Conservation (phyloP, 2,113 vertebrate genomes). For the Phoxinus phoxinus region DNA sequence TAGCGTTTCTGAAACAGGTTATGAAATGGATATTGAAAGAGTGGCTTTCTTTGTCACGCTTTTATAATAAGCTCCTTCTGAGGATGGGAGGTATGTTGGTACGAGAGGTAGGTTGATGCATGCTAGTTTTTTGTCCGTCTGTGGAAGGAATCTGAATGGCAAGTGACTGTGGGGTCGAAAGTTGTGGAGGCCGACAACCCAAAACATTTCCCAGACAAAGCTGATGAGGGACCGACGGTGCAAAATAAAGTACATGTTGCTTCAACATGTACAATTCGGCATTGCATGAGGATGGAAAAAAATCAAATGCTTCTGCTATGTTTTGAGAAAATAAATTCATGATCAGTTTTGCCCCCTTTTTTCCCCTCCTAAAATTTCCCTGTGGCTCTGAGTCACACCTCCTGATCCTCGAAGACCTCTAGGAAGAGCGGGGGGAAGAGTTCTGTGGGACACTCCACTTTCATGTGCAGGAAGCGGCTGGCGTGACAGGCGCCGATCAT, state of each 20-base stretch:
- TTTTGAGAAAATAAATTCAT: neutral
- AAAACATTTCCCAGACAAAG: slow-evolving; percentile 2
- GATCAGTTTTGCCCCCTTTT: neutral
- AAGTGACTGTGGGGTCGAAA: neutral
- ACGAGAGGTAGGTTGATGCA: slow-evolving; percentile 49
- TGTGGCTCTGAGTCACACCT: slow-evolving; percentile 71
- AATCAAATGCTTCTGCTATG: neutral
- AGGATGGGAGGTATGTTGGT: slow-evolving; percentile 41
- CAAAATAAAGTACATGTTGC: neutral
- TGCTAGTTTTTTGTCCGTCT: slow-evolving; percentile 34
- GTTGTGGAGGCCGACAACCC: neutral
- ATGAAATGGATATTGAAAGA: neutral
- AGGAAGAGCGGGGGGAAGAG: slow-evolving; percentile 81
- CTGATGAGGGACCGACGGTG: neutral
- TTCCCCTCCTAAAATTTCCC: neutral
- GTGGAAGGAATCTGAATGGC: slow-evolving; percentile 17
- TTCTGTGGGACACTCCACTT: slow-evolving; percentile 98
- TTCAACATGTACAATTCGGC: too few species aligned
- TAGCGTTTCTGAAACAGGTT: neutral
- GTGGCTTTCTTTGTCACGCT: neutral
- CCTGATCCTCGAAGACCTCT: slow-evolving; percentile 87
- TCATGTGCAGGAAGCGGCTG: slow-evolving; percentile 99
- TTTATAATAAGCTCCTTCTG: slow-evolving; percentile 40
- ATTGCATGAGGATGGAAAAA: neutral
- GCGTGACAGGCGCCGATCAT: slow-evolving; percentile 99